Conservation (phyloP, 2,113 vertebrate genomes). For the Carassius gibelio region DNA sequence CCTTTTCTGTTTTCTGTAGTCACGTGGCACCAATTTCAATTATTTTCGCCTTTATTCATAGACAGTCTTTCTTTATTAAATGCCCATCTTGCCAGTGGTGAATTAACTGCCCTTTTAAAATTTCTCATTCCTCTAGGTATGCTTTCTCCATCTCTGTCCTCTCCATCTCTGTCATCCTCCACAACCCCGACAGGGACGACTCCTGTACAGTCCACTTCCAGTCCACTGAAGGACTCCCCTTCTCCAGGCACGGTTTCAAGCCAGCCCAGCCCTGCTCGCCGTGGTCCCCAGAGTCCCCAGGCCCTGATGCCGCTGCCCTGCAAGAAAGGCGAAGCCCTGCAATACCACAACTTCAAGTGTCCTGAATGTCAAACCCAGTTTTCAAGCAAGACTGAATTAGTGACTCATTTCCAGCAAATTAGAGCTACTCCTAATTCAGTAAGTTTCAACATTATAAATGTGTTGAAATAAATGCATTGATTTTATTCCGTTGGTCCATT, state of each 20-base stretch:
- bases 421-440: conserved; percentile 60
- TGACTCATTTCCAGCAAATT: conserved; percentile 88
- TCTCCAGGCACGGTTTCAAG: conserved; percentile 54
- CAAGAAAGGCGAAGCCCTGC: conserved; percentile 72
- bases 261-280: conserved; percentile 69
- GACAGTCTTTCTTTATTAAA: not conserved
- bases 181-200: conserved; percentile 50
- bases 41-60: not conserved
- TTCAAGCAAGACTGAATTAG: conserved; percentile 83
- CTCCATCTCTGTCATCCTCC: conserved; percentile 61
- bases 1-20: not conserved
- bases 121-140: conserved; percentile 33
- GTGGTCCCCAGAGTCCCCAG: conserved; percentile 72
- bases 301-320: conserved; percentile 80
- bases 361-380: conserved; percentile 90
- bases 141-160: conserved; percentile 52
- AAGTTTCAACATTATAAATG: conserved; percentile 41
- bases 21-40: not conserved
- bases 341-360: conserved; percentile 79
- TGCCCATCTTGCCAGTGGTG: not conserved
- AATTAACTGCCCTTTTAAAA: not conserved
- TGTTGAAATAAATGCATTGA: not conserved
- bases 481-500: conserved; percentile 48
- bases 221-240: conserved; percentile 72
- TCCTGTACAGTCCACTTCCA: conserved; percentile 69